These are phyloP conservation scores for Xanthorhoe spadicearia DNA, from an alignment of 2,888 invertebrate genomes.

Conservation along the genomic window DNA sequence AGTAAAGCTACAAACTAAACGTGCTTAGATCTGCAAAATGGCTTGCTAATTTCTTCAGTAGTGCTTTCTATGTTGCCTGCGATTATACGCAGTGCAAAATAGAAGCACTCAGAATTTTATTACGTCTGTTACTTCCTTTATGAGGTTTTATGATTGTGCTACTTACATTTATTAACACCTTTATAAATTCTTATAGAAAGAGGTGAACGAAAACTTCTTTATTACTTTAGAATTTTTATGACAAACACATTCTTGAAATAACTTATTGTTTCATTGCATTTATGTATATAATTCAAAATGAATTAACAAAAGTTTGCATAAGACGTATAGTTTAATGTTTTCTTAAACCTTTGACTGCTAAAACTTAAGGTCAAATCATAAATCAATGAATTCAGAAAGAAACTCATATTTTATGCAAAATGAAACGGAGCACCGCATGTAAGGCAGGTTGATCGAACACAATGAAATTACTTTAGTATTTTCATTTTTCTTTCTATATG, in stretches of 20 bases:
- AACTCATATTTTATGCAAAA: conserved; percentile 3
- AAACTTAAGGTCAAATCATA: conserved; percentile 31
- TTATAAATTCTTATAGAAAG: neutral
- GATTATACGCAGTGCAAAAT: conserved; percentile 2
- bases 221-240: neutral
- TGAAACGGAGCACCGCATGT: neutral
- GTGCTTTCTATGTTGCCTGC: neutral
- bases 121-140: neutral
- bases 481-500: neutral
- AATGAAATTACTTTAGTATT: neutral
- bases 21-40: neutral
- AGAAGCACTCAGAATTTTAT: neutral
- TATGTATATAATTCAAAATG: neutral
- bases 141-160: conserved; percentile 1
- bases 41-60: neutral
- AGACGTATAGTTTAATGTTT: conserved; percentile 25
- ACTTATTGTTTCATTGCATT: neutral
- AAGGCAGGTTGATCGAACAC: neutral
- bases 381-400: conserved; percentile 28
- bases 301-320: conserved; percentile 13
- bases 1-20: neutral
- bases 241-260: neutral
- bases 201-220: neutral
- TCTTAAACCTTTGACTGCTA: conserved; percentile 30
- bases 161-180: neutral